Percentiles rank a stretch among this genome's conserved stretches.
Evolutionary conservation across 2,888 invertebrate species (phyloP).

Genomic region (Drosophila paracracens): DNA sequence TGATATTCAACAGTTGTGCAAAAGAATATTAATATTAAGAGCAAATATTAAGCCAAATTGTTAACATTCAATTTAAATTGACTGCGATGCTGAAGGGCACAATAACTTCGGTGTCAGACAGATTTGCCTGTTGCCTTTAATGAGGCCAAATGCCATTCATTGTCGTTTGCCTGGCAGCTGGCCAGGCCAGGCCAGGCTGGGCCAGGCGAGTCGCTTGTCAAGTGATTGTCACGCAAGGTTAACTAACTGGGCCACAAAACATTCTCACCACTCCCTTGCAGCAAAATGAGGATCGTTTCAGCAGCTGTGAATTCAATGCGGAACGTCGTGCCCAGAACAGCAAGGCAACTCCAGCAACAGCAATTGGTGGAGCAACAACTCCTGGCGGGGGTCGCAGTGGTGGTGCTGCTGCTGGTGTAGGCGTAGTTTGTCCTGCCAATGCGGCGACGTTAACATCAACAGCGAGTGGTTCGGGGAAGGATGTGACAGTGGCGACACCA

Average conservation of each 20-base stretch:
- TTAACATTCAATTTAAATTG: neutral
- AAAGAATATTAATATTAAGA: neutral
- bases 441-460: slow-evolving; percentile 54
- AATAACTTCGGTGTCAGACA: neutral
- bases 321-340: slow-evolving; percentile 41
- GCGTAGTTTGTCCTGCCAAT: slow-evolving; percentile 60
- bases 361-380: slow-evolving; percentile 10
- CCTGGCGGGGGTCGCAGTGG: neutral
- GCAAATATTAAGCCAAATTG: neutral
- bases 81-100: neutral
- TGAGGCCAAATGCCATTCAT: slow-evolving; percentile 7
- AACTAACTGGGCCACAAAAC: slow-evolving; percentile 38
- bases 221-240: slow-evolving; percentile 58
- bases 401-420: neutral
- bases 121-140: slow-evolving; percentile 5
- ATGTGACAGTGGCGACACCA: slow-evolving; percentile 26
- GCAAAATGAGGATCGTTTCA: slow-evolving; percentile 82
- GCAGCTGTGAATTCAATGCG: slow-evolving; percentile 63
- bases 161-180: slow-evolving; percentile 46
- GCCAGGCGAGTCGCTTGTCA: slow-evolving; percentile 20
- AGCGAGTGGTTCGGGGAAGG: slow-evolving; percentile 38
- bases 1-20: neutral
- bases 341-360: slow-evolving; percentile 27
- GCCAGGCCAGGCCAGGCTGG: slow-evolving; percentile 22
- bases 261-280: slow-evolving; percentile 38